Evolutionary conservation across 2,888 invertebrate species (phyloP).

Genomic region (Hartigia nigra): DNA sequence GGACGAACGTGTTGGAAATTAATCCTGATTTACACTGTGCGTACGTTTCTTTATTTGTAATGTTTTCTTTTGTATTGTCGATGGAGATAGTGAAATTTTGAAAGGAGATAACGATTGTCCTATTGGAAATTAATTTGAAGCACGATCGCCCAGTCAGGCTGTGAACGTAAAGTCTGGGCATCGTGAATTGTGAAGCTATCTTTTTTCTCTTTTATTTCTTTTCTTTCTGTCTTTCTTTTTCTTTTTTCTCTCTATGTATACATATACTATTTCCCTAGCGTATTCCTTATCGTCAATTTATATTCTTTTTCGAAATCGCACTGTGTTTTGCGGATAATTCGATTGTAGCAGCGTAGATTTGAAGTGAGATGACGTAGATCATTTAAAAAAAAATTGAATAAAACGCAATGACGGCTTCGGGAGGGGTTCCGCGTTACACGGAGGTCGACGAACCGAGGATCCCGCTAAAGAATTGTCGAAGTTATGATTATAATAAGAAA

Average conservation of each 20-base stretch:
- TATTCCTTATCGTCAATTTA: background rate
- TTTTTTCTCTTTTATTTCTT: conserved; percentile 26
- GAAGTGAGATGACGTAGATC: background rate
- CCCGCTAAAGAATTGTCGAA: background rate
- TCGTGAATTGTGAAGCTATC: conserved; percentile 31
- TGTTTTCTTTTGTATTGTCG: background rate
- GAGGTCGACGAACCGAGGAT: background rate
- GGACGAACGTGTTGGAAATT: background rate
- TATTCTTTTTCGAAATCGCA: background rate
- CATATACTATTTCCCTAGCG: background rate
- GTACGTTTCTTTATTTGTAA: background rate
- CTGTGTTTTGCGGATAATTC: background rate
- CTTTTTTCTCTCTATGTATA: conserved; percentile 1
- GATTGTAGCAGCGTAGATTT: background rate
- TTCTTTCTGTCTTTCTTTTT: conserved; percentile 15
- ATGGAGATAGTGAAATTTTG: background rate
- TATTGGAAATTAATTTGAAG: conserved; percentile 12
- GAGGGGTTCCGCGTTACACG: background rate
- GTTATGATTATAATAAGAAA: conserved; percentile 26
- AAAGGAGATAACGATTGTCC: background rate
- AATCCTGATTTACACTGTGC: background rate
- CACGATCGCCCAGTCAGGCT: conserved; percentile 63
- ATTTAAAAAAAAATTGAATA: background rate
- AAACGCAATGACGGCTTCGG: background rate
- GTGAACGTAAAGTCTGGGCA: conserved; percentile 65